Conservation (phyloP, 1,140 invertebrate species). For the Limonius californicus region DNA sequence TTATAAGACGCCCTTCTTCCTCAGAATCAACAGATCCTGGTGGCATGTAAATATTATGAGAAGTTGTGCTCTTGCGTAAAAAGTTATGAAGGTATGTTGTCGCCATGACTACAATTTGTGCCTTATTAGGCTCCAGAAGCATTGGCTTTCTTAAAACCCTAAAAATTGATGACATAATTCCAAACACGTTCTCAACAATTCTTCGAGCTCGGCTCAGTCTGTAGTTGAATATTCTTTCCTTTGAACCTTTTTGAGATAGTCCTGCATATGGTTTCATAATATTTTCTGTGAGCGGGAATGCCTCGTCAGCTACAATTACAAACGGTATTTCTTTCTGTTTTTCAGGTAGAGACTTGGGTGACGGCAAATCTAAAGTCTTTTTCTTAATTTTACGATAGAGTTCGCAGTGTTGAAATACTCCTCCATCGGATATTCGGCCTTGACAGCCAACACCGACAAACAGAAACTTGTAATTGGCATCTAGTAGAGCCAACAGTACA, state of each 20-base stretch:
- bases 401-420: no score
- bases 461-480: constrained; percentile 42
- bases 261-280: not conserved
- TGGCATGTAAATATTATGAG: not conserved
- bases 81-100: not conserved
- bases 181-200: not conserved
- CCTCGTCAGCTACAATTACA: no score
- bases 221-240: not conserved
- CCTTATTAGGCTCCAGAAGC: not conserved
- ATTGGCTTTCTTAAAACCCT: not conserved
- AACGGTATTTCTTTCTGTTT: no score
- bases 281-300: no score
- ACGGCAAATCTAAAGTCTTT: no score
- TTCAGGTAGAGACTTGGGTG: no score
- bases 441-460: constrained; percentile 28
- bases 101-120: not conserved
- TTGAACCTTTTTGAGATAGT: not conserved
- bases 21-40: not conserved
- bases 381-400: no score
- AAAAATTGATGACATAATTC: not conserved
- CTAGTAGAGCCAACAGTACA: constrained; percentile 37
- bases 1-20: no score
- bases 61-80: not conserved
- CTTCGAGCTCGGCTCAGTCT: no score
- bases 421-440: no score